These are phyloP conservation scores for Sorex fumeus DNA, from an alignment of 2,113 vertebrate genomes.

Conservation along the genomic window DNA sequence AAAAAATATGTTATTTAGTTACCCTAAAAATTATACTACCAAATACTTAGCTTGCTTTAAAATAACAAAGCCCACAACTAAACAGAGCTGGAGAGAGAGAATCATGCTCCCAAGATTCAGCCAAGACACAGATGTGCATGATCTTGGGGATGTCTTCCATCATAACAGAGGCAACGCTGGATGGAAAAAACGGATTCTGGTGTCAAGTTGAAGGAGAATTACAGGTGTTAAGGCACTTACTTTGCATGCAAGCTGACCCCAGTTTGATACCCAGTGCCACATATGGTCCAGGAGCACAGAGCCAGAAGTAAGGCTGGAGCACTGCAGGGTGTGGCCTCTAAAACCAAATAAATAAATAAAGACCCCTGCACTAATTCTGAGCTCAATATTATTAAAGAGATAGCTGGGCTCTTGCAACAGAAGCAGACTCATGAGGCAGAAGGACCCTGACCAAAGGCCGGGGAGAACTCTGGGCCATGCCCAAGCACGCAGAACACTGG, in stretches of 20 bases:
- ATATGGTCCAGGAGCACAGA: too few relatives aligned
- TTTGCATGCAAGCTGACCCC: too few relatives aligned
- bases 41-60: conserved; percentile 13
- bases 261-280: too few relatives aligned
- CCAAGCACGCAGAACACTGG: conserved; percentile 52
- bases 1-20: conserved; percentile 13
- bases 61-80: conserved; percentile 9
- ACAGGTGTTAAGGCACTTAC: too few relatives aligned
- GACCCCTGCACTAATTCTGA: neutral
- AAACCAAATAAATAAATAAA: neutral
- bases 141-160: neutral
- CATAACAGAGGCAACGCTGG: neutral
- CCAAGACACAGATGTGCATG: neutral
- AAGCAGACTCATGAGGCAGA: neutral
- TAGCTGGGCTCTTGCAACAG: neutral
- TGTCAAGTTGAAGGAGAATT: too few relatives aligned
- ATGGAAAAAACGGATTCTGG: neutral
- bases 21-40: neutral
- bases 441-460: conserved; percentile 60
- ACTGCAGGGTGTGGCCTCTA: too few relatives aligned
- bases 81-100: neutral
- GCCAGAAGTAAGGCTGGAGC: too few relatives aligned
- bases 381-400: neutral
- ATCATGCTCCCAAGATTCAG: neutral
- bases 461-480: conserved; percentile 42